Percentiles rank a stretch among this genome's conserved stretches.
Conservation (phyloP, 1,140 invertebrate genomes). For the Neodiprion virginianus region DNA sequence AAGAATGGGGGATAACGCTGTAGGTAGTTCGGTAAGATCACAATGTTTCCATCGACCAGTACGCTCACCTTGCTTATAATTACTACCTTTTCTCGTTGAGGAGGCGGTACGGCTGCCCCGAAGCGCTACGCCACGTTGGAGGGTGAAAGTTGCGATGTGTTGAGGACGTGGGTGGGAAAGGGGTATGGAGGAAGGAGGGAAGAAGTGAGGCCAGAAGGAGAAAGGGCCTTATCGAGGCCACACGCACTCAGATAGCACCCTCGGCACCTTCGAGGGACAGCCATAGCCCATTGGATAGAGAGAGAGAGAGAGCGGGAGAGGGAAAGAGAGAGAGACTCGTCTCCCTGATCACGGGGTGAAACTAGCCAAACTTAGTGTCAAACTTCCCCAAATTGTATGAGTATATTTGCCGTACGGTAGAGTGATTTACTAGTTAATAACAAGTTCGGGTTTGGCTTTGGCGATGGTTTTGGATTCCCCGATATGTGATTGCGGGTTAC, state of each 20-base stretch:
- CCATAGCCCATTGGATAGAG: background rate
- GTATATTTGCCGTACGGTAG: background rate
- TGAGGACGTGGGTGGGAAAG: background rate
- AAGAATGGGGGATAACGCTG: background rate
- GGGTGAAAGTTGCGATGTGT: background rate
- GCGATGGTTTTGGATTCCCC: background rate
- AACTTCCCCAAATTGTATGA: constrained; percentile 2
- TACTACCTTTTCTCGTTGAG: background rate
- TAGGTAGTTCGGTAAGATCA: background rate
- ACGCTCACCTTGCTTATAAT: background rate
- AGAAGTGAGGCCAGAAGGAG: background rate
- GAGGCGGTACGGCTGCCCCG: background rate
- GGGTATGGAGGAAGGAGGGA: background rate
- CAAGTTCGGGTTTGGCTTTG: background rate
- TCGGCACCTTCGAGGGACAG: background rate
- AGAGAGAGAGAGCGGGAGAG: background rate
- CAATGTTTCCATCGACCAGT: constrained; percentile 10
- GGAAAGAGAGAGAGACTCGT: too few species aligned
- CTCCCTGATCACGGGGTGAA: background rate
- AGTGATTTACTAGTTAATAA: background rate
- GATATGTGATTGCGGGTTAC: too few species aligned
- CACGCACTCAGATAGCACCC: constrained; percentile 10
- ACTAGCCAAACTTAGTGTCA: background rate
- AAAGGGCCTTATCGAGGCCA: background rate
- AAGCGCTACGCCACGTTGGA: background rate